phyloP scores from a whole-genome alignment of 2,113 vertebrate genomes.

The Microcebus lehilahytsara region DNA sequence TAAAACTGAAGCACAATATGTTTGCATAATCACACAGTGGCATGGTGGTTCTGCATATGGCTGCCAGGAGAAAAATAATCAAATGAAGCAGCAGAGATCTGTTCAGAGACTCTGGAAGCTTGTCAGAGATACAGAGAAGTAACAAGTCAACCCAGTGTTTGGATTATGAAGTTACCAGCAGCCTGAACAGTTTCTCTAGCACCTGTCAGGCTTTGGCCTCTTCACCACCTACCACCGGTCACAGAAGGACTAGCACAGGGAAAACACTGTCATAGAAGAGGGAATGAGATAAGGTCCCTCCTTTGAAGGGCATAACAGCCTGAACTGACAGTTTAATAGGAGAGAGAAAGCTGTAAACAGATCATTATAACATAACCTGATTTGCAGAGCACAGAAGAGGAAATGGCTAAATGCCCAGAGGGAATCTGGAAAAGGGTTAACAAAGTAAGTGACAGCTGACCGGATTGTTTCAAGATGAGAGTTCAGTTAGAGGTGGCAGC shows the following conservation, averaged over 20 bases:
- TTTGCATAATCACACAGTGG: neutral
- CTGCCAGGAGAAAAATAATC: neutral
- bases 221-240: no score
- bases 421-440: slow-evolving; percentile 20
- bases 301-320: neutral
- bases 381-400: slow-evolving; percentile 46
- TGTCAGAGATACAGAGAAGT: neutral
- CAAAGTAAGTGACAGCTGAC: neutral
- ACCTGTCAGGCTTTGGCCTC: neutral
- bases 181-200: neutral
- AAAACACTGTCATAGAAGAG: neutral
- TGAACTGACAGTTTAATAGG: slow-evolving; percentile 34
- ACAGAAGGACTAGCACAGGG: neutral
- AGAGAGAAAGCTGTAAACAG: slow-evolving; percentile 50
- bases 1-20: neutral
- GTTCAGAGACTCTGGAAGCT: neutral
- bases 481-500: neutral
- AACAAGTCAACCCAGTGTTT: neutral
- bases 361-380: slow-evolving; percentile 56
- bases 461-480: neutral
- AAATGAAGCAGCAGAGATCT: neutral
- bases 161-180: neutral
- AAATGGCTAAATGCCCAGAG: slow-evolving; percentile 28
- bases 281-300: neutral
- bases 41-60: neutral